Percentiles rank a stretch among this genome's conserved stretches.
phyloP scores from a whole-genome alignment of 2,888 invertebrate species.

The Diachrysia chrysitis region DNA sequence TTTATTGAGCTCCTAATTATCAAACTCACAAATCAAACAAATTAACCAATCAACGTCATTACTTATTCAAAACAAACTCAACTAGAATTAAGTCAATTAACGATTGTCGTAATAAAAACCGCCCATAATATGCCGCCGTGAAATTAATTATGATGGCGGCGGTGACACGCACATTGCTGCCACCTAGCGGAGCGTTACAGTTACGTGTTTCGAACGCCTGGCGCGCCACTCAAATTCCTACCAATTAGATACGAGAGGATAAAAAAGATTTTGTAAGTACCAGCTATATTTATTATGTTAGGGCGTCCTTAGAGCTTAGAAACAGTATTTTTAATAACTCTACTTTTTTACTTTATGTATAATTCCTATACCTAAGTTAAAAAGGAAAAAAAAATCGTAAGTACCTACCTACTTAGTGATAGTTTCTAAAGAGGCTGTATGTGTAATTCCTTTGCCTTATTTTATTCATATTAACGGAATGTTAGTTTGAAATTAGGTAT shows the following conservation, averaged over 20 bases:
- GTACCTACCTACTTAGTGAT: too few species aligned
- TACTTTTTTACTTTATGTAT: too few species aligned
- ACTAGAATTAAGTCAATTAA: constrained; percentile 66
- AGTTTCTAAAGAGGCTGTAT: too few species aligned
- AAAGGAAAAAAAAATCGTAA: too few species aligned
- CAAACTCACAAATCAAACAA: background rate
- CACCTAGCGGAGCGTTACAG: constrained; percentile 72
- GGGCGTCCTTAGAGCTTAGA: too few species aligned
- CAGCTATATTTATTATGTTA: too few species aligned
- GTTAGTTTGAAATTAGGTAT: too few species aligned
- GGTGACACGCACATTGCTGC: constrained; percentile 69
- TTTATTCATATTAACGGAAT: too few species aligned
- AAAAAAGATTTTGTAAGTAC: constrained; percentile 7
- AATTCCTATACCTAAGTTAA: too few species aligned
- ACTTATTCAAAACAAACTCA: constrained; percentile 28
- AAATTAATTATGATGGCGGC: constrained; percentile 74
- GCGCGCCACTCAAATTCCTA: constrained; percentile 65
- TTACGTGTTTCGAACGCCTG: constrained; percentile 66
- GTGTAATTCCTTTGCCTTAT: background rate
- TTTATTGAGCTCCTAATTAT: too few species aligned
- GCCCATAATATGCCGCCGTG: constrained; percentile 65
- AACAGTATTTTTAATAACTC: too few species aligned
- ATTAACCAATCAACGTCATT: constrained; percentile 22
- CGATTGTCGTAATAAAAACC: constrained; percentile 57
- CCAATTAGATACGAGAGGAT: constrained; percentile 58